A percentile compares a stretch with the other conserved stretches of the same genome.
Conservation (phyloP, 2,888 invertebrate species). For the Ischnus inquisitorius region DNA sequence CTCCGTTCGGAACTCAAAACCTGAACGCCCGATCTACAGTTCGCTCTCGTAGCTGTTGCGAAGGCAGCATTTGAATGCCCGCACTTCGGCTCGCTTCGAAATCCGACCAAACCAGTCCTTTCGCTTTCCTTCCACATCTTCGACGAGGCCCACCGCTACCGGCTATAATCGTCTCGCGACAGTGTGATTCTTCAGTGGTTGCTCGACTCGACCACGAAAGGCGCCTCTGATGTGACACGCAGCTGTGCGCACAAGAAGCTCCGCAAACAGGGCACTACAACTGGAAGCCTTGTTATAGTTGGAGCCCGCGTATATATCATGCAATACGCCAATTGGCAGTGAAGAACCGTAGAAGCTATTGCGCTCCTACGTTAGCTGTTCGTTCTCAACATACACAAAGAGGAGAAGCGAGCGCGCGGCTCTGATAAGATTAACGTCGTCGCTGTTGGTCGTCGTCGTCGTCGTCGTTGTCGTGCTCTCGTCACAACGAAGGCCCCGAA, state of each 20-base stretch:
- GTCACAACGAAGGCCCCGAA: slow-evolving; percentile 14
- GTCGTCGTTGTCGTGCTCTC: slow-evolving; percentile 17
- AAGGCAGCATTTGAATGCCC: too few relatives aligned
- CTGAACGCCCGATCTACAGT: too few relatives aligned
- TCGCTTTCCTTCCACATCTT: slow-evolving; percentile 40
- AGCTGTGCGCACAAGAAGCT: background rate
- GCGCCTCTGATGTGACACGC: background rate
- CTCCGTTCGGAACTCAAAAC: too few relatives aligned
- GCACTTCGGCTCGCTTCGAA: too few relatives aligned
- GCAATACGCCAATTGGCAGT: background rate
- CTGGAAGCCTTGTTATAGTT: background rate
- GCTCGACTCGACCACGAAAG: background rate
- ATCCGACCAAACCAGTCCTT: slow-evolving; percentile 22
- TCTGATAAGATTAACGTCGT: slow-evolving; percentile 64
- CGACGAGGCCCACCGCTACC: background rate
- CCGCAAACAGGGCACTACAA: background rate
- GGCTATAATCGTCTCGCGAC: background rate
- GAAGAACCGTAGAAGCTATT: background rate
- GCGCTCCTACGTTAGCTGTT: slow-evolving; percentile 32
- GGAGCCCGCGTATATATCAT: background rate
- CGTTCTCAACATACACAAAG: background rate
- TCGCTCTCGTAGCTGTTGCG: too few relatives aligned
- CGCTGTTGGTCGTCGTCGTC: slow-evolving; percentile 32
- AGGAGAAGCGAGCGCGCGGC: slow-evolving; percentile 20
- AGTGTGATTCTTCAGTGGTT: background rate